Conservation (phyloP, 1,140 invertebrate genomes). For the Drosophila insularis region DNA sequence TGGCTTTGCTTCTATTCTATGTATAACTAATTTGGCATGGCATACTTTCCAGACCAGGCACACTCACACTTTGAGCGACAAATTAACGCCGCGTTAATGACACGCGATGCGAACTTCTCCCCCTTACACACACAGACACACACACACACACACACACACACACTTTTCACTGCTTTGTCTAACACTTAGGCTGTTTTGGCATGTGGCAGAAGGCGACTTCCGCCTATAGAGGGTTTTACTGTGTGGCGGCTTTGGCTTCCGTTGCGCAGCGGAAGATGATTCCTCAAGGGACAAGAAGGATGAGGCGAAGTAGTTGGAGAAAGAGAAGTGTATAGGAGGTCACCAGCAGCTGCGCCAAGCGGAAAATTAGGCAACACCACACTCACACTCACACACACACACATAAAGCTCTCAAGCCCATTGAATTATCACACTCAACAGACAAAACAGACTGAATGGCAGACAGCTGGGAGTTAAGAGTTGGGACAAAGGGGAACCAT, state of each 20-base stretch:
- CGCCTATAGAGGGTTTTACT: constrained; percentile 15
- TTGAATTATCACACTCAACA: constrained; percentile 67
- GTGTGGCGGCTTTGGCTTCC: constrained; percentile 42
- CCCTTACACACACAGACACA: too few relatives aligned
- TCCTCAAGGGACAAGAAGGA: background rate
- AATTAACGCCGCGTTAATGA: constrained; percentile 75
- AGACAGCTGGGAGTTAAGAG: constrained; percentile 9
- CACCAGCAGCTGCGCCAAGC: constrained; percentile 62
- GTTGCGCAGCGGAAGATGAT: constrained; percentile 52
- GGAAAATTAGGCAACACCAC: constrained; percentile 78
- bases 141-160: background rate
- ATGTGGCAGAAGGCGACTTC: constrained; percentile 18
- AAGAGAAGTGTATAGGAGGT: background rate
- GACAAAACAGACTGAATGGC: constrained; percentile 23
- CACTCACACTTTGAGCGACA: constrained; percentile 66
- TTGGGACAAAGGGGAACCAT: background rate
- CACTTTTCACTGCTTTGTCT: constrained; percentile 18
- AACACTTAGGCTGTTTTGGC: constrained; percentile 28
- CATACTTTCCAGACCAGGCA: constrained; percentile 60
- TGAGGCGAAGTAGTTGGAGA: background rate
- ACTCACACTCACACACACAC: background rate
- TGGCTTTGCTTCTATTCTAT: constrained; percentile 30
- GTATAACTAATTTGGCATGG: constrained; percentile 69
- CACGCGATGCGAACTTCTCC: constrained; percentile 36
- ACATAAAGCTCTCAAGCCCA: constrained; percentile 38